Conservation (phyloP, 2,888 invertebrate genomes). For the Idaea aversata region DNA sequence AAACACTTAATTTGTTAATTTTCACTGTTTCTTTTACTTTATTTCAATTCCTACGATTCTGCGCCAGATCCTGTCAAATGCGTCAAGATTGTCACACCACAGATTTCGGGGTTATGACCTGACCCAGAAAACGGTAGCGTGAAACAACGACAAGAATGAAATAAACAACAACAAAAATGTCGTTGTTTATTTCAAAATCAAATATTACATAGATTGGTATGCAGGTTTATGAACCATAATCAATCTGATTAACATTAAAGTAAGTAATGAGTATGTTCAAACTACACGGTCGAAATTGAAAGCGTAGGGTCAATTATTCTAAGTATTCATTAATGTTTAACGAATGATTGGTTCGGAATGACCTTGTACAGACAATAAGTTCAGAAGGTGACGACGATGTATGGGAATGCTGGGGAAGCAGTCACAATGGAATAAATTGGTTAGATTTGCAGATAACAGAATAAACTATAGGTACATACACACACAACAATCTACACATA, state of each 20-base stretch:
- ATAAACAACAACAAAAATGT: background rate
- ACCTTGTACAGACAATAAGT: conserved; percentile 12
- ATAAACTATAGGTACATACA: too few relatives aligned
- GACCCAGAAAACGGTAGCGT: too few relatives aligned
- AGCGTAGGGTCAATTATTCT: conserved; percentile 6
- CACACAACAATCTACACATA: too few relatives aligned
- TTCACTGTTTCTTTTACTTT: too few relatives aligned
- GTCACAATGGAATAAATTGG: conserved; percentile 10
- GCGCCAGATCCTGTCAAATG: too few relatives aligned
- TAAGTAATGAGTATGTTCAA: background rate
- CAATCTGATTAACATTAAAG: background rate
- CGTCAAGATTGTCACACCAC: too few relatives aligned
- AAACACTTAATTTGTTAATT: too few relatives aligned
- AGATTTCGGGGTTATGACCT: too few relatives aligned
- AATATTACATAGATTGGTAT: too few relatives aligned
- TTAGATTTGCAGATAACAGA: too few relatives aligned
- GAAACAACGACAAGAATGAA: too few relatives aligned
- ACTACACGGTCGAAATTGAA: conserved; percentile 2
- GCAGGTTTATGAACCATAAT: background rate
- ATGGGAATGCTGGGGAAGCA: conserved; percentile 17
- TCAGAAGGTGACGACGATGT: conserved; percentile 8
- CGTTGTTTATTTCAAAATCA: background rate
- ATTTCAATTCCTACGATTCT: too few relatives aligned
- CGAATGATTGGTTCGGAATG: conserved; percentile 11
- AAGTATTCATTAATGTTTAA: conserved; percentile 6